Base-by-base conservation (phyloP, 2,113 vertebrate genomes). In the Notarius lentiginosus region DNA sequence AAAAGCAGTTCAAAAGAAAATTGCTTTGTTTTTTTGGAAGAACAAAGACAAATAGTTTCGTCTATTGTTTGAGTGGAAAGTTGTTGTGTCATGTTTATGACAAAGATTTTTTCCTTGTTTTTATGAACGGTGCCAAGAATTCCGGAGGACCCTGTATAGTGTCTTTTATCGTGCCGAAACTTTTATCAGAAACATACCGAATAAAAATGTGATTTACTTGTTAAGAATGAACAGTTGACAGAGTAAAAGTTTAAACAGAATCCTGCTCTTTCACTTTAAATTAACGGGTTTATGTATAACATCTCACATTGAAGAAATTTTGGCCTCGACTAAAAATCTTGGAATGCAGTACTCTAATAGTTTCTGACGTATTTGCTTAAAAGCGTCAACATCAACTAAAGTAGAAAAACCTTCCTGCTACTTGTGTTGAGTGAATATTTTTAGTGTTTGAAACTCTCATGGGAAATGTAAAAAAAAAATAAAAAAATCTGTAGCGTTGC, bases 181-280 rank as follows among this genome's bases (percentile, higher is more conserved):
- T 15, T 53, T 86, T 70, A 86, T 79, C 51, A 41, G 76, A 70
- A 22, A 27, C 47, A 86, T 24, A 68, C 30, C 1, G 55, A 68
- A 79, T 85, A 49, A 60, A 75, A 85, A 85, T 27, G 22, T 75
- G 72, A 76, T 63, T 85, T 76, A 63, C 53, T 51, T 70, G 27
- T 27, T 68, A 68, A 68, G 18, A 83, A 82, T 17, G 61, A 83
- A 53, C 56, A 51, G 22, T 30, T 77, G 56, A 75, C 55, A 61
- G 49, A 70, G 53, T 65, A 65, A 51, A 60, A 47, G 61, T 56
- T 68, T 60, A 49, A 56, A 58, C n/a, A 58, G 55, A 80, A 41
- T 80, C 18, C 76, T 80, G 20, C 10, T 80, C 76, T 86, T 80
- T 86, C 63, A 58, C 20, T 56, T 14, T n/a, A 58, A 14, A 60